Evolutionary conservation across 2,888 invertebrate species (phyloP).

Genomic region (Eupithecia insigniata): DNA sequence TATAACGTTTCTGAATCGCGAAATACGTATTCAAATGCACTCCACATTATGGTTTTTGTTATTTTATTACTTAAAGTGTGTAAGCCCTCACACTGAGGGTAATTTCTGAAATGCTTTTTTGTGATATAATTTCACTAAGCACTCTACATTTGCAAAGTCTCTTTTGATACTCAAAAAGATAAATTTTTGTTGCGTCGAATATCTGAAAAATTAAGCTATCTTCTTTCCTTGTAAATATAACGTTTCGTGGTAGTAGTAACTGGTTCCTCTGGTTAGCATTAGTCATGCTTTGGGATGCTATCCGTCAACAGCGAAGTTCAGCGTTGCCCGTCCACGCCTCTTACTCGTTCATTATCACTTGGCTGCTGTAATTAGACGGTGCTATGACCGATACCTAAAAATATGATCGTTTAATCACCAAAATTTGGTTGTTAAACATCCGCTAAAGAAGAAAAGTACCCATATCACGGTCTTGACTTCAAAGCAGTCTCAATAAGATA

Average conservation of each 20-base stretch:
- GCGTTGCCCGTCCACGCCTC: conserved; percentile 64
- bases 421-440: not conserved
- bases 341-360: conserved; percentile 71
- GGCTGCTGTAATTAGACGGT: conserved; percentile 56
- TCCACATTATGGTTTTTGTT: too few species aligned
- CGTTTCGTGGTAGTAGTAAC: conserved; percentile 58
- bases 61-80: too few species aligned
- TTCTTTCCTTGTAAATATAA: conserved; percentile 59
- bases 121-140: too few species aligned
- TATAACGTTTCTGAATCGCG: not conserved
- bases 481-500: not conserved
- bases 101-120: too few species aligned
- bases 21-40: conserved; percentile 3
- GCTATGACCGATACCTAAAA: not conserved
- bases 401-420: not conserved
- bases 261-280: conserved; percentile 42
- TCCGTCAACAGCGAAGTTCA: conserved; percentile 64
- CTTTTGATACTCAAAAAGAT: not conserved
- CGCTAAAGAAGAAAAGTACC: not conserved
- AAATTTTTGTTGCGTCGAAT: not conserved
- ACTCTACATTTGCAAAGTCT: not conserved
- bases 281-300: conserved; percentile 62
- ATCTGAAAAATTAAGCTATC: not conserved
- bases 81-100: too few species aligned
- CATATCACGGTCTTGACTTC: not conserved